Evolutionary conservation across 2,113 vertebrate species (phyloP).

Genomic region (Periophthalmus modestus): DNA sequence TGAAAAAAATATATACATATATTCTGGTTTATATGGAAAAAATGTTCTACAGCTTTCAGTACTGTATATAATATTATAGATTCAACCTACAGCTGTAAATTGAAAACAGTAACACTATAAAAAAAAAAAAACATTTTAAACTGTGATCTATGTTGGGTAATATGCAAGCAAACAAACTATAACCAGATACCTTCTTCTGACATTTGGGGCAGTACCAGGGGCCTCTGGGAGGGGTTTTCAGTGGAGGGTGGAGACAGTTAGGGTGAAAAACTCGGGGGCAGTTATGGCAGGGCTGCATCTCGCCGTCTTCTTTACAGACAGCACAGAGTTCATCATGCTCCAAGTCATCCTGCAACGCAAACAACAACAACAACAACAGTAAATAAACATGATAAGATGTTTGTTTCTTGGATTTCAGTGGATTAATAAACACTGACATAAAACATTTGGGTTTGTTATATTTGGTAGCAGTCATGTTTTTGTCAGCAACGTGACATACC

Average conservation of each 20-base stretch:
- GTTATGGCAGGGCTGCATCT: conserved; percentile 87
- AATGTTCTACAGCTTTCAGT: background rate
- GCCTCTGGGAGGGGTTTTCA: conserved; percentile 85
- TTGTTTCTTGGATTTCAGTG: background rate
- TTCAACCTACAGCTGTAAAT: background rate
- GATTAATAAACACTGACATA: background rate
- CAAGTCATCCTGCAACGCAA: conserved; percentile 79
- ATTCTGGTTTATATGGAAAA: background rate
- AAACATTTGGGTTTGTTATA: background rate
- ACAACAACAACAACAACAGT: background rate
- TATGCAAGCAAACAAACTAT: background rate
- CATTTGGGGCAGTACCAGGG: conserved; percentile 95
- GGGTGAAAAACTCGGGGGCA: conserved; percentile 92
- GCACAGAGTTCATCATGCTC: conserved; percentile 86
- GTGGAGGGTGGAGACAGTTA: conserved; percentile 88
- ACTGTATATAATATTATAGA: background rate
- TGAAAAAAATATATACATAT: background rate
- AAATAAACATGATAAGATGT: background rate
- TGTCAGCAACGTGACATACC: conserved; percentile 81
- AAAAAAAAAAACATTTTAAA: background rate
- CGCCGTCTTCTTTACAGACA: conserved; percentile 84
- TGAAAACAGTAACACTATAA: background rate
- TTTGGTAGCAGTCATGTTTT: background rate
- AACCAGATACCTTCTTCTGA: conserved; percentile 88
- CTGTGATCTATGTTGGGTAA: background rate